These are phyloP conservation scores for Salticus scenicus DNA, from an alignment of 2,888 invertebrate genomes.

Conservation along the genomic window DNA sequence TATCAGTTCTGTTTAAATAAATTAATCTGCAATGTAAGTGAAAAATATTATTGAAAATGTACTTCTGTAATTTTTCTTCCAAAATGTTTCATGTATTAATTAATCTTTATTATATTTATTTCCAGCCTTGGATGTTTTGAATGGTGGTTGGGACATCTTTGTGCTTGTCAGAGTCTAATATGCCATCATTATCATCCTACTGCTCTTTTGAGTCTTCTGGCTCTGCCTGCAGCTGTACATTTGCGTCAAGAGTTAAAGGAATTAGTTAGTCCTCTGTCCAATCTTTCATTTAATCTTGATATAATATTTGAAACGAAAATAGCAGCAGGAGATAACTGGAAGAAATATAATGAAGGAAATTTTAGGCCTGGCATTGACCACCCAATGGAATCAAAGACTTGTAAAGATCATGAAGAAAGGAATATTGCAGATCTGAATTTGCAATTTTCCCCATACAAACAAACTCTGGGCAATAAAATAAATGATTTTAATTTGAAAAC, in stretches of 20 bases:
- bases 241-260: slow-evolving; percentile 82
- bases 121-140: slow-evolving; percentile 69
- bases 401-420: slow-evolving; percentile 38
- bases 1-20: too few relatives aligned
- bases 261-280: slow-evolving; percentile 81
- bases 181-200: slow-evolving; percentile 66
- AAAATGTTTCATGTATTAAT: too few relatives aligned
- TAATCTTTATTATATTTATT: neutral
- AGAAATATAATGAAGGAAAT: slow-evolving; percentile 40
- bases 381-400: slow-evolving; percentile 21
- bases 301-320: slow-evolving; percentile 81
- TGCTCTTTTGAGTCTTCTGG: slow-evolving; percentile 62
- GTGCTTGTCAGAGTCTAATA: slow-evolving; percentile 61
- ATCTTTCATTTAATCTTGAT: slow-evolving; percentile 87
- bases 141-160: slow-evolving; percentile 70
- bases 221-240: slow-evolving; percentile 59
- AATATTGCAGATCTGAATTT: slow-evolving; percentile 41
- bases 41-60: too few relatives aligned
- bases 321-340: slow-evolving; percentile 50
- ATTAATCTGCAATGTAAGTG: too few relatives aligned
- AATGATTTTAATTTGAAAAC: slow-evolving; percentile 48
- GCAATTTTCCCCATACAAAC: slow-evolving; percentile 38
- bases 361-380: slow-evolving; percentile 29
- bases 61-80: too few relatives aligned
- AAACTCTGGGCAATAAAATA: slow-evolving; percentile 32